Percentiles rank a stretch among this genome's conserved stretches.
phyloP scores from a whole-genome alignment of 2,797 vertebrate genomes.

The Eulemur mongoz region DNA sequence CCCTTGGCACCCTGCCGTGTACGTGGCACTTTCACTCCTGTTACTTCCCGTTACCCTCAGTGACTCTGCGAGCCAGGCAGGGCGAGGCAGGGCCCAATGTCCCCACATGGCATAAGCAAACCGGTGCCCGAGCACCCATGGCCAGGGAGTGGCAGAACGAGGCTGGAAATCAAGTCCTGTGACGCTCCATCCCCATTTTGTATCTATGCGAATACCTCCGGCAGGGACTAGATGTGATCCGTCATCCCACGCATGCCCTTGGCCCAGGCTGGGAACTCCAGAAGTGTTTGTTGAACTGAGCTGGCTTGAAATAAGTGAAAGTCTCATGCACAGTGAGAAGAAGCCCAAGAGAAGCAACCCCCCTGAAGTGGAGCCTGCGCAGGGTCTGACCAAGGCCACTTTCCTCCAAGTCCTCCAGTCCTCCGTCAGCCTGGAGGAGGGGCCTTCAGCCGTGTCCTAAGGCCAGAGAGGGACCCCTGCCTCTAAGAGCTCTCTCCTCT shows the following conservation, averaged over 20 bases:
- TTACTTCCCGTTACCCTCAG: background rate
- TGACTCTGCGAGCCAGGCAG: background rate
- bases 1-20: background rate
- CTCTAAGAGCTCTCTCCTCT: background rate
- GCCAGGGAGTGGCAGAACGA: background rate
- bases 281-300: background rate
- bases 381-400: fast-evolving
- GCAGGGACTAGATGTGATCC: background rate
- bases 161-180: background rate
- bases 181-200: background rate
- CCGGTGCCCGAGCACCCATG: background rate
- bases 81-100: background rate
- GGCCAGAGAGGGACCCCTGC: background rate
- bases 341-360: background rate
- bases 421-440: fast-evolving
- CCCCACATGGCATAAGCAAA: background rate
- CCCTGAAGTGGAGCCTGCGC: background rate
- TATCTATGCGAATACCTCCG: background rate
- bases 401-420: no score
- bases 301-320: background rate
- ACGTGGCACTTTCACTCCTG: fast-evolving
- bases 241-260: background rate
- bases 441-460: background rate
- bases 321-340: background rate
- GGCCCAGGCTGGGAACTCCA: background rate